Base-by-base conservation (phyloP, 2,888 invertebrate species). In the Blastobasis adustella region DNA sequence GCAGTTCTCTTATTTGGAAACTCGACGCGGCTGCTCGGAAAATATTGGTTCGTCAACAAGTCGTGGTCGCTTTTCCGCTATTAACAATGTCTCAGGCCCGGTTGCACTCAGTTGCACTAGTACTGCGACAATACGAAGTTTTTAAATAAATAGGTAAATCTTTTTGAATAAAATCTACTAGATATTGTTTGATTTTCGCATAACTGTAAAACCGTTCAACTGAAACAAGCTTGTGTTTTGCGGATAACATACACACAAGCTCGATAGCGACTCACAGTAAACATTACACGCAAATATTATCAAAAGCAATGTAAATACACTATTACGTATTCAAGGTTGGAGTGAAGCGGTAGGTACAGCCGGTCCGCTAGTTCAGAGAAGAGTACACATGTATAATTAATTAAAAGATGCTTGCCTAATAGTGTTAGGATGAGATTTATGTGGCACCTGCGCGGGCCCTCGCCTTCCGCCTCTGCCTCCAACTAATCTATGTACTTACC, bases 341-440 rank as follows among this genome's bases (percentile, higher is more conserved):
- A 9, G 9, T 23, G 23, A 23, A 3, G 23, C 23, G 23, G 23
- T 23, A 23, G 5, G 43, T 43, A 43, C n/a, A 43, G 5, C n/a
- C 36, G 7, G 10, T 6, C 45, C 46, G 9, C 37, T 44, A 9
- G 37, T 37, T 36, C 37, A 38, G 37, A 46, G 47, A 45, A 45
- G 39, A 50, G 37, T n/a, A 50, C 37, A 54, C 48, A 55, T 59
- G 53, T 53, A 57, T 58, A 61, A 66, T 63, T 69, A 67, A 66
- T 68, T 67, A 66, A 63, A 64, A 54, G 58, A 58, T 60, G 49
- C 45, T 49, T 43, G 56, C 60, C 55, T 63, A 67, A 69, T 65
- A 66, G 63, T 63, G 61, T 49, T 58, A 59, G 57, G 53, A 55
- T 52, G 57, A 65, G 58, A 70, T 67, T 65, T 67, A 66, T 71